Evolutionary conservation across 2,888 invertebrate species (phyloP).

Genomic region (Drosophila borealis): DNA sequence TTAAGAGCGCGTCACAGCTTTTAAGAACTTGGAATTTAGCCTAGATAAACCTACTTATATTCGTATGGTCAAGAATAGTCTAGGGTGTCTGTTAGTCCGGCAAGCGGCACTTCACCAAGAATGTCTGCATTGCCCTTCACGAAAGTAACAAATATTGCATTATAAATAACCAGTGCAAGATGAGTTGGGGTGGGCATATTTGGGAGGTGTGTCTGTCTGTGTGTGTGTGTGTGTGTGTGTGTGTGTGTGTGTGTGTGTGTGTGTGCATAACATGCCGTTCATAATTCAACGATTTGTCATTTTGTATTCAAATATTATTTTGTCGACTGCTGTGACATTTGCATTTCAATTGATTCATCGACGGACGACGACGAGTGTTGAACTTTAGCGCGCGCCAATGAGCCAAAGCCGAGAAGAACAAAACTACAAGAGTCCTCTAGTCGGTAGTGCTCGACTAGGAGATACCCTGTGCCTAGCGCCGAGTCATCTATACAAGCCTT

Average conservation of each 20-base stretch:
- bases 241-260: too few species aligned
- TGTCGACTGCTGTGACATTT: conserved; percentile 54
- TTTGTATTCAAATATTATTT: conserved; percentile 76
- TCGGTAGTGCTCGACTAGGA: too few species aligned
- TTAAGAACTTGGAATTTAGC: too few species aligned
- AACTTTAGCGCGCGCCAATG: conserved; percentile 74
- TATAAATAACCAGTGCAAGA: conserved; percentile 7
- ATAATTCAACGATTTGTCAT: conserved; percentile 79
- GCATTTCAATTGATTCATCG: conserved; percentile 75
- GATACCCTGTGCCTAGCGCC: too few species aligned
- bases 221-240: too few species aligned
- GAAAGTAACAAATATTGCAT: conserved; percentile 11
- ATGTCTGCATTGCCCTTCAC: background rate
- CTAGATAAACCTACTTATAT: too few species aligned
- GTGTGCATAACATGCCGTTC: conserved; percentile 41
- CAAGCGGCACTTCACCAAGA: background rate
- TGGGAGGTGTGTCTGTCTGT: background rate
- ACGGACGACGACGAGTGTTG: conserved; percentile 54
- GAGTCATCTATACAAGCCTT: too few species aligned
- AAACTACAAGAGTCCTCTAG: too few species aligned
- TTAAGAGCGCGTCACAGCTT: too few species aligned
- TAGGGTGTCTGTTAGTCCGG: background rate
- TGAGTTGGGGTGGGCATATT: background rate
- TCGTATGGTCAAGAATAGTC: too few species aligned
- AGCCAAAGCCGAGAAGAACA: conserved; percentile 6